phyloP scores from a whole-genome alignment of 2,888 invertebrate genomes.

The Himalopsyche kuldschensis region DNA sequence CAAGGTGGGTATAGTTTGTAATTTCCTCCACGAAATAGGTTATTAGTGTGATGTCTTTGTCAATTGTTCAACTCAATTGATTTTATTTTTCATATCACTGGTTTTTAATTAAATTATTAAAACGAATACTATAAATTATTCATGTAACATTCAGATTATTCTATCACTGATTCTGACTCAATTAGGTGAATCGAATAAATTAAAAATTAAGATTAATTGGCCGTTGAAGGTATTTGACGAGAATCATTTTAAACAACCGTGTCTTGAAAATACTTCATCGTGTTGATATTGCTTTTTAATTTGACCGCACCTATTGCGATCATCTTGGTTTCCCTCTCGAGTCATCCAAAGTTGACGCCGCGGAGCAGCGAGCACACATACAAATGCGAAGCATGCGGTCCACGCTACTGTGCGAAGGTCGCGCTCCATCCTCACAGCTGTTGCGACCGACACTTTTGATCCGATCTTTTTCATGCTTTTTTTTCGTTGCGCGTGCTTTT shows the following conservation, averaged over 20 bases:
- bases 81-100: too few species aligned
- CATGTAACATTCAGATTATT: too few species aligned
- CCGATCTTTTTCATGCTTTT: not conserved
- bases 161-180: too few species aligned
- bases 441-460: not conserved
- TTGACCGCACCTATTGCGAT: not conserved
- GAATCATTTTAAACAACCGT: not conserved
- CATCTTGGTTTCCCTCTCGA: not conserved
- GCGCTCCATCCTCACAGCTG: not conserved
- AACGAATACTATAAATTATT: too few species aligned
- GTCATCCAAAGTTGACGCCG: not conserved
- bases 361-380: not conserved
- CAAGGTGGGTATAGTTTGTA: too few species aligned
- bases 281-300: not conserved
- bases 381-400: not conserved
- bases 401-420: not conserved
- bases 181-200: too few species aligned
- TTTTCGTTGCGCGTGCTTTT: not conserved
- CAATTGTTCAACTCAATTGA: too few species aligned
- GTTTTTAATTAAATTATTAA: too few species aligned
- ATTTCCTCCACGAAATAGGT: too few species aligned
- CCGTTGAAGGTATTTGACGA: not conserved
- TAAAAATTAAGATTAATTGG: not conserved
- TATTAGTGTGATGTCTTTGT: too few species aligned
- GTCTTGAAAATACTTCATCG: not conserved